phyloP scores from a whole-genome alignment of 2,113 vertebrate species.

The Cyanoramphus novaezelandiae region DNA sequence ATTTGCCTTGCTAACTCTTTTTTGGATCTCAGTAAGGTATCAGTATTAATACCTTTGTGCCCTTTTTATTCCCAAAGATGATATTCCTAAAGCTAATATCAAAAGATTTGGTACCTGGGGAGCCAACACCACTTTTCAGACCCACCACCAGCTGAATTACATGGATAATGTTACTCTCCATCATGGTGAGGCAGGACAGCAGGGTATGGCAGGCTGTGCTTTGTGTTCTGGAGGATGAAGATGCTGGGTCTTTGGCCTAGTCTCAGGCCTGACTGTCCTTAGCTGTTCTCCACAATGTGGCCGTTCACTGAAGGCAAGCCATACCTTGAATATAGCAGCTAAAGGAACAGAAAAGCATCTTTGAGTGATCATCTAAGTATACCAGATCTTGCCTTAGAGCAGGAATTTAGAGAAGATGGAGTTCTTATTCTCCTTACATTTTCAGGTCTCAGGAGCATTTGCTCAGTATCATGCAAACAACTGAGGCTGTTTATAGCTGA shows the following conservation, averaged over 20 bases:
- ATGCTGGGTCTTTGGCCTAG: neutral
- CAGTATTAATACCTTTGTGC: neutral
- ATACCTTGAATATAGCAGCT: neutral
- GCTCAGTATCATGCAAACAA: neutral
- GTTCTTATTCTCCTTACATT: neutral
- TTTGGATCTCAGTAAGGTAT: neutral
- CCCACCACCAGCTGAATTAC: neutral
- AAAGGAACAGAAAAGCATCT: neutral
- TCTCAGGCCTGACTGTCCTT: neutral
- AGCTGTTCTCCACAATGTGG: neutral
- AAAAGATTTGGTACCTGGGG: neutral
- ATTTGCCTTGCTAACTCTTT: neutral
- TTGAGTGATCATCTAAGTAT: neutral
- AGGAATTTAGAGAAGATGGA: neutral
- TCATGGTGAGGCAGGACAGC: fast-evolving
- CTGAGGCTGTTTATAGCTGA: neutral
- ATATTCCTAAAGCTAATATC: neutral
- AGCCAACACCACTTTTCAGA: neutral
- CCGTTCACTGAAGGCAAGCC: neutral
- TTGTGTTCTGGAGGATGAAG: neutral
- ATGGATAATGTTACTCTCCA: neutral
- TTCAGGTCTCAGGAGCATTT: neutral
- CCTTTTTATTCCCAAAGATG: neutral
- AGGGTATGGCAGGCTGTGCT: neutral
- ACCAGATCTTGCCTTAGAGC: neutral